phyloP scores from a whole-genome alignment of 2,888 invertebrate genomes.

The Barypeithes pellucidus region DNA sequence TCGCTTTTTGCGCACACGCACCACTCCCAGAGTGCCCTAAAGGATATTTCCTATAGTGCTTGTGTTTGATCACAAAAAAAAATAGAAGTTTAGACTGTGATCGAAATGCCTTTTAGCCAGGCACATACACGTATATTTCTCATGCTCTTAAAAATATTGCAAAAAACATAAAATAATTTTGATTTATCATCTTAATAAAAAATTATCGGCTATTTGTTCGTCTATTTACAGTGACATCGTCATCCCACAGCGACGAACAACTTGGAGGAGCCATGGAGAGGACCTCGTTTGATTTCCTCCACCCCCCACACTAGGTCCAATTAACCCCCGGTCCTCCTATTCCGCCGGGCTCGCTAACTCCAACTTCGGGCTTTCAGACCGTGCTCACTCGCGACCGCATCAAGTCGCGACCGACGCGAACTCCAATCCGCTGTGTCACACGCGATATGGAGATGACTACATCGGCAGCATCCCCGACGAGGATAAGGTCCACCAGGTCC shows the following conservation, averaged over 20 bases:
- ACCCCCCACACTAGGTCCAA: conserved; percentile 28
- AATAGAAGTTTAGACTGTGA: no score
- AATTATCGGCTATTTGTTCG: no score
- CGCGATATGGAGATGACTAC: conserved; percentile 39
- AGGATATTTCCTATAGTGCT: no score
- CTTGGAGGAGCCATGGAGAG: background rate
- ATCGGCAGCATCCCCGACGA: conserved; percentile 42
- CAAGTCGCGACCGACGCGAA: conserved; percentile 37
- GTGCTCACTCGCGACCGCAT: conserved; percentile 44
- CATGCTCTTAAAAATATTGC: no score
- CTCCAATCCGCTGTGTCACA: conserved; percentile 17
- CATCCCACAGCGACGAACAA: background rate
- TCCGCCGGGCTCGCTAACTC: conserved; percentile 37
- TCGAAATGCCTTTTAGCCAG: no score
- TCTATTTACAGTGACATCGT: no score
- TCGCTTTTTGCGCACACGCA: no score
- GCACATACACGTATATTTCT: no score
- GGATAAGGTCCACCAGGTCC: conserved; percentile 21
- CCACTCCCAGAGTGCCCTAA: no score
- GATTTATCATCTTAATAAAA: no score
- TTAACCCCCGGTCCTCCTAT: conserved; percentile 24
- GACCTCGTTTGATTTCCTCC: background rate
- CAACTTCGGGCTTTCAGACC: conserved; percentile 45
- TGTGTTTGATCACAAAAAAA: no score
- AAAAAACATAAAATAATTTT: no score